phyloP scores from a whole-genome alignment of 2,888 invertebrate species.

The Lamellibrachia columna region DNA sequence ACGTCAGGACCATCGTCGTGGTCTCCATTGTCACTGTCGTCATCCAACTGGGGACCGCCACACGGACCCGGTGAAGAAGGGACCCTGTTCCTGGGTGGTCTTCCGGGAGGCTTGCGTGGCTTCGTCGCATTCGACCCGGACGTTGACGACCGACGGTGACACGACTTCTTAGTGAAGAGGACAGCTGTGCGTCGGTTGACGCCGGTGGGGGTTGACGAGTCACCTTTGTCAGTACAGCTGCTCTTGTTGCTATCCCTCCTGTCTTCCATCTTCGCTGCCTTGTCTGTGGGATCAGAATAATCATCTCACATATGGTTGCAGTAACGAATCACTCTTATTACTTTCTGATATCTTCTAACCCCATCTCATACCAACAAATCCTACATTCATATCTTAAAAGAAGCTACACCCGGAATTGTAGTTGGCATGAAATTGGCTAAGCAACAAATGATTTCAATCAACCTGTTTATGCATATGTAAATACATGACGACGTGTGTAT shows the following conservation, averaged over 20 bases:
- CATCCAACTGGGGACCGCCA: constrained; percentile 21
- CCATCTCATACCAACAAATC: neutral
- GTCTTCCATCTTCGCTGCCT: neutral
- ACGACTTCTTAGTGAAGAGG: constrained; percentile 72
- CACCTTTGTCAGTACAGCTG: neutral
- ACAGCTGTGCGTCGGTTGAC: constrained; percentile 81
- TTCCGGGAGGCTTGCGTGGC: constrained; percentile 42
- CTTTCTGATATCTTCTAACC: neutral
- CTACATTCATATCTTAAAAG: neutral
- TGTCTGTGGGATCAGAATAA: neutral
- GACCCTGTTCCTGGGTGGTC: constrained; percentile 41
- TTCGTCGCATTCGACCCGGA: constrained; percentile 30
- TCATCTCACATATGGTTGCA: neutral
- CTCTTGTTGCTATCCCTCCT: neutral
- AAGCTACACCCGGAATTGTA: neutral
- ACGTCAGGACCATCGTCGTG: neutral
- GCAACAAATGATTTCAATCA: neutral
- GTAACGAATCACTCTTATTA: neutral
- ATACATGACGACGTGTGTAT: too few species aligned
- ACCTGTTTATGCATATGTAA: neutral
- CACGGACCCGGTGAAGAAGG: neutral
- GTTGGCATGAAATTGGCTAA: neutral
- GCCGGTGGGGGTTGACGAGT: constrained; percentile 68
- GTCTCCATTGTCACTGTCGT: constrained; percentile 17
- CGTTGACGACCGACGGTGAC: neutral